Base-by-base conservation (phyloP, 2,113 vertebrate species). In the Trochalopteron elliotii region DNA sequence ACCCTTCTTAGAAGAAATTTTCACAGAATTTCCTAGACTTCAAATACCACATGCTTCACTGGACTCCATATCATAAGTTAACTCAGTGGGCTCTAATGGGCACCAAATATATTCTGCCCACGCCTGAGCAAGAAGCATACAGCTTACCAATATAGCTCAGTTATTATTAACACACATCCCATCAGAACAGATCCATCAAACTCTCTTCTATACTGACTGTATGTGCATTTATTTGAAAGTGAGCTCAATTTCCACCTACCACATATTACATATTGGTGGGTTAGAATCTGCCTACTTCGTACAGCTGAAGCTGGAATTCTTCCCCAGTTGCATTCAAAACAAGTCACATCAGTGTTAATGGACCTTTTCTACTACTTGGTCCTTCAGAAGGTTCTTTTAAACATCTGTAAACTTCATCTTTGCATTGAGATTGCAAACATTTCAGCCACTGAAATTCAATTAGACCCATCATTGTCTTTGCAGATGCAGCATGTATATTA, bases 191-290 rank as follows among this genome's bases (percentile, higher is more conserved):
- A 80, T 64, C 45, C 50, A 75, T 55, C 77, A 80, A 50, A 65
- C 35, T 52, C 39, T 55, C 31, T 64, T 52, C 55, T 45, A n/a
- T n/a, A 69, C 15, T 90, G 64, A 55, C 31, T 55, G 25, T 21
- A 81, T 53, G 63, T 60, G 12, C 17, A 61, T 47, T 70, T 83
- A 53, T 15, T 67, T n/a, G 40, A 72, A 76, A 67, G 39, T 30
- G 5, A 84, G 10, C 7, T 56, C 5, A 57, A 44, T 57, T 88
- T 81, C 64, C 39, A 63, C 57, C 28, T 52, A 65, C 60, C 5
- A 27, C 2, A 4, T 56, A 39, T 39, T 37, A 80, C 1, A 0
- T 39, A 28, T 50, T 7, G 2, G 15, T 59, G 45, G 74, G 33
- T 28, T 50, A 49, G 40, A 50, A 82, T 59, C 35, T 71, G 42